These are phyloP conservation scores for Vireo altiloquus DNA, from an alignment of 2,113 vertebrate genomes.

Conservation along the genomic window DNA sequence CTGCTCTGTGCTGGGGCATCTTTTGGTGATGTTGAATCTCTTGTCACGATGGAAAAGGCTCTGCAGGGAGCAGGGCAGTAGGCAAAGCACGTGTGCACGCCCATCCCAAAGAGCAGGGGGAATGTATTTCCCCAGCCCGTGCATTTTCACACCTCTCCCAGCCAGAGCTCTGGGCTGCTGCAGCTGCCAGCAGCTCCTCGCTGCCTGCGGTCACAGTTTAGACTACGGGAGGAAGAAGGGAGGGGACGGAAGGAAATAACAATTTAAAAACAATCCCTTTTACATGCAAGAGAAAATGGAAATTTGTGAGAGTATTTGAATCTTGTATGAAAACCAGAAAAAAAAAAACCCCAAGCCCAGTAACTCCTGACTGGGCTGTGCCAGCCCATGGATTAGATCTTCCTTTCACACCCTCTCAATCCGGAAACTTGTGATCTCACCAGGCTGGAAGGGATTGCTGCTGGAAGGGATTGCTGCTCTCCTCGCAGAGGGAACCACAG, in stretches of 20 bases:
- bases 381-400: slow-evolving; percentile 31
- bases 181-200: not conserved
- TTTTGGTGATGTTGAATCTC: not conserved
- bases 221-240: not conserved
- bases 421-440: slow-evolving; percentile 32
- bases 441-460: not conserved
- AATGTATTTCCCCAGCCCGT: not conserved
- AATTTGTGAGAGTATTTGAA: not conserved
- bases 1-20: not conserved
- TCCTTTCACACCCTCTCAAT: slow-evolving; percentile 46
- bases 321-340: not conserved
- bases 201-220: not conserved
- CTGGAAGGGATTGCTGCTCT: not conserved
- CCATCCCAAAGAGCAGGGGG: not conserved
- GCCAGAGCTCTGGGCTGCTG: not conserved
- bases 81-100: not conserved
- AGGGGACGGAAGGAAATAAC: slow-evolving; percentile 4
- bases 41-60: fast-evolving
- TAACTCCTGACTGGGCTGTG: not conserved
- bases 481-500: not conserved
- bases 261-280: slow-evolving; percentile 24
- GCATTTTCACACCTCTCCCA: not conserved
- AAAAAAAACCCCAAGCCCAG: not conserved
- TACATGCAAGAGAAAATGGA: slow-evolving; percentile 6
- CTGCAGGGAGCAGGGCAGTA: not conserved